A percentile compares a stretch with the other conserved stretches of the same genome.
Conservation (phyloP, 2,113 vertebrate genomes). For the Rhinolophus ferrumequinum region DNA sequence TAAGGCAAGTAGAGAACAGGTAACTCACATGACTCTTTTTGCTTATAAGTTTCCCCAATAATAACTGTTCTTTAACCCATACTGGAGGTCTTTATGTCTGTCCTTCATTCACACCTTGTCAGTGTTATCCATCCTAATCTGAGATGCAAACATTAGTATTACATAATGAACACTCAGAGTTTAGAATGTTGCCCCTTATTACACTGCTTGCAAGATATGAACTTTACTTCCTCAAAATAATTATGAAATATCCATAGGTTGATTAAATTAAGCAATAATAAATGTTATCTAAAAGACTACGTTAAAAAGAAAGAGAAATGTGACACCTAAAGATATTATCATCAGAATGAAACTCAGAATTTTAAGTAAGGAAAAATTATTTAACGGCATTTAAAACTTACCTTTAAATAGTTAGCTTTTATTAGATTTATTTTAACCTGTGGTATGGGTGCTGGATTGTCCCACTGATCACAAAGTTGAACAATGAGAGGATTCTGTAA, state of each 20-base stretch:
- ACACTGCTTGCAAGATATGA: neutral
- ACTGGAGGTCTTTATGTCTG: neutral
- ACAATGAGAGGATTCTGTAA: constrained; percentile 87
- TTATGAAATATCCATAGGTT: neutral
- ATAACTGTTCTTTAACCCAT: neutral
- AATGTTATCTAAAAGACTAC: neutral
- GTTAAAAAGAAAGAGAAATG: neutral
- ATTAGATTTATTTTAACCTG: constrained; percentile 88
- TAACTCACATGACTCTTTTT: neutral
- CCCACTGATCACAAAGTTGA: constrained; percentile 94
- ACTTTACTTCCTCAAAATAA: constrained; percentile 35
- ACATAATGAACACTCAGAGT: neutral
- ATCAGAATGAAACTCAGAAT: constrained; percentile 13
- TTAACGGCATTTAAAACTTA: constrained; percentile 70
- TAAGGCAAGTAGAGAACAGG: neutral
- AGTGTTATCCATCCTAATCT: neutral
- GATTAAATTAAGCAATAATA: constrained; percentile 2
- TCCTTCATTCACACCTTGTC: neutral
- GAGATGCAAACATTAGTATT: neutral
- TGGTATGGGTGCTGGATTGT: constrained; percentile 89
- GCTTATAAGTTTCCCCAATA: neutral
- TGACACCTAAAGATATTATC: neutral
- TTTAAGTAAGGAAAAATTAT: constrained; percentile 45
- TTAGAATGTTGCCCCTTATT: neutral
- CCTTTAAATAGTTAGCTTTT: constrained; percentile 84